phyloP scores from a whole-genome alignment of 2,888 invertebrate species.

The Rhamphomyia laevipes region DNA sequence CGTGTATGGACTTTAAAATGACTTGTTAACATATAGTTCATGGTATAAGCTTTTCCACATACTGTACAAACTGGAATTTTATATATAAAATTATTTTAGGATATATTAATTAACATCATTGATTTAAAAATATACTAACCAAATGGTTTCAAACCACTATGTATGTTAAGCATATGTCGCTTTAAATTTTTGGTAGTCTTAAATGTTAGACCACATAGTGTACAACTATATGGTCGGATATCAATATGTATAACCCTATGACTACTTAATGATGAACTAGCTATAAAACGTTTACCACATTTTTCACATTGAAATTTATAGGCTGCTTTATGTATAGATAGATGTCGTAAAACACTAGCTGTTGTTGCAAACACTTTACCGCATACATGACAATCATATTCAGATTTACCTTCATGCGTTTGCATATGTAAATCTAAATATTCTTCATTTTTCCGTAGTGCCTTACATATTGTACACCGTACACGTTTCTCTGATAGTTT shows the following conservation, averaged over 20 bases:
- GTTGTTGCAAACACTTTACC: neutral
- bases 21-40: neutral
- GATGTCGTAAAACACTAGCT: neutral
- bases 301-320: conserved; percentile 33
- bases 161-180: neutral
- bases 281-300: conserved; percentile 37
- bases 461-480: neutral
- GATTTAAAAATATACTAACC: neutral
- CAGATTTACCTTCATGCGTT: neutral
- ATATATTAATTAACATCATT: too few relatives aligned
- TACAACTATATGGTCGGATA: neutral
- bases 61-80: neutral
- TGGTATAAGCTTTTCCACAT: neutral
- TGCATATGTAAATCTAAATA: neutral
- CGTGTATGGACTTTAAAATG: neutral
- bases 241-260: conserved; percentile 32
- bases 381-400: neutral
- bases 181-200: neutral
- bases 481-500: neutral
- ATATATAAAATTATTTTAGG: too few relatives aligned
- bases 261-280: conserved; percentile 37
- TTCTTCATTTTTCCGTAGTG: neutral
- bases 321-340: neutral
- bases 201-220: neutral
- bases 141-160: conserved; percentile 7